A percentile compares a stretch with the other conserved stretches of the same genome.
Evolutionary conservation across 2,797 vertebrate species (phyloP).

Genomic region (Lacerta bilineata): DNA sequence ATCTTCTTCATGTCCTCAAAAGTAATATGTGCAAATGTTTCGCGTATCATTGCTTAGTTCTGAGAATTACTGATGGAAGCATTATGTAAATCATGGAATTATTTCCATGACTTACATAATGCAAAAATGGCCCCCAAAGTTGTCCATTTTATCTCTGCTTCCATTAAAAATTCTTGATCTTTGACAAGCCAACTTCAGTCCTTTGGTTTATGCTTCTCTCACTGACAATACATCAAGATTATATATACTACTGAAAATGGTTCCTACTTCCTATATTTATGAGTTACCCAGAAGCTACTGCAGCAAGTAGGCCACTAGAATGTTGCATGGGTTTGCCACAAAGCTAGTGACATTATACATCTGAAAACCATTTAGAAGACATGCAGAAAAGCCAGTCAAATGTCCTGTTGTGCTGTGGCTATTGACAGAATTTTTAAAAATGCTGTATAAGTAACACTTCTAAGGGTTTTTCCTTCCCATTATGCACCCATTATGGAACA

Average conservation of each 20-base stretch:
- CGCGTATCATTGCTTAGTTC: not conserved
- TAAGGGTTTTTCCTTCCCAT: not conserved
- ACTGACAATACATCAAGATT: not conserved
- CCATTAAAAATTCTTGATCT: not conserved
- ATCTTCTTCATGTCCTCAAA: not conserved
- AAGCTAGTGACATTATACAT: not conserved
- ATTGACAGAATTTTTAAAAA: slow-evolving; percentile 19
- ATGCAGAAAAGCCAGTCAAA: slow-evolving; percentile 26
- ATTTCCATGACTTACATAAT: not conserved
- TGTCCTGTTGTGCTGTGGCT: slow-evolving; percentile 20
- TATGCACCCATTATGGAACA: slow-evolving; percentile 47
- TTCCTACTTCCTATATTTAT: not conserved
- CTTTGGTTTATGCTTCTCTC: not conserved
- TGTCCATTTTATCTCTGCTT: not conserved
- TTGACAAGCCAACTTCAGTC: not conserved
- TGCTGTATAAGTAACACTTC: slow-evolving; percentile 3
- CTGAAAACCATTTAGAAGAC: slow-evolving; percentile 20
- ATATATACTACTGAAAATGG: not conserved
- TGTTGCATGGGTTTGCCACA: not conserved
- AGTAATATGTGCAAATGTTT: not conserved
- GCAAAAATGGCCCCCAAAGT: not conserved
- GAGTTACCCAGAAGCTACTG: not conserved
- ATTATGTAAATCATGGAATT: too few species aligned
- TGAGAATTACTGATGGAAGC: not conserved
- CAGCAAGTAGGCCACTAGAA: not conserved